Evolutionary conservation across 2,113 vertebrate genomes (phyloP).

Genomic region (Gambusia holbrooki): DNA sequence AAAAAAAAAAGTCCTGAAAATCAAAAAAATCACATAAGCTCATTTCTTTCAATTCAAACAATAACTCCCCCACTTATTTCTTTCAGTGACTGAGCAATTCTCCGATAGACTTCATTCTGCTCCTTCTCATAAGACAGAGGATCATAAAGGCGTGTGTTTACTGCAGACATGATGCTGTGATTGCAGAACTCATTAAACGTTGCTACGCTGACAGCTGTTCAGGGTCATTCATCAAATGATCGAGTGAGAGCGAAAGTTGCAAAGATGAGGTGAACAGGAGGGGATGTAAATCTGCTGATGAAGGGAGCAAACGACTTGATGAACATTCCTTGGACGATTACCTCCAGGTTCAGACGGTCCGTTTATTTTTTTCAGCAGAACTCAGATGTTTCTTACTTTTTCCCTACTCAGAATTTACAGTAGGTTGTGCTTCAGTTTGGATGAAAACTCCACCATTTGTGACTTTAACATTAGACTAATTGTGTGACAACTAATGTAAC

Average conservation of each 20-base stretch:
- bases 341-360: constrained; percentile 60
- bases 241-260: constrained; percentile 61
- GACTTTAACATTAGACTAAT: not conserved
- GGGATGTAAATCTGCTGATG: constrained; percentile 69
- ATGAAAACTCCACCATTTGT: not conserved
- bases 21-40: not conserved
- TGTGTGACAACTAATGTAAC: not conserved
- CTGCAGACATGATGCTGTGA: constrained; percentile 60
- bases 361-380: constrained; percentile 4
- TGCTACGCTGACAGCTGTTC: constrained; percentile 66
- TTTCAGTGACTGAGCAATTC: constrained; percentile 19
- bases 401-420: constrained; percentile 17
- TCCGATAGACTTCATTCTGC: constrained; percentile 13
- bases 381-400: constrained; percentile 35
- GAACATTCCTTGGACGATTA: constrained; percentile 76
- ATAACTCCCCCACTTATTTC: not conserved
- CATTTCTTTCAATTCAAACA: not conserved
- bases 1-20: not conserved
- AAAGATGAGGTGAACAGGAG: constrained; percentile 59
- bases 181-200: constrained; percentile 67
- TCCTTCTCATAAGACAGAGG: constrained; percentile 9
- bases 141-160: constrained; percentile 39
- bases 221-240: constrained; percentile 71
- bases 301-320: constrained; percentile 62
- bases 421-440: not conserved